A percentile compares a stretch with the other conserved stretches of the same genome.
These are phyloP conservation scores for Drosophila arawakana DNA, from an alignment of 1,140 invertebrate genomes.

Conservation along the genomic window DNA sequence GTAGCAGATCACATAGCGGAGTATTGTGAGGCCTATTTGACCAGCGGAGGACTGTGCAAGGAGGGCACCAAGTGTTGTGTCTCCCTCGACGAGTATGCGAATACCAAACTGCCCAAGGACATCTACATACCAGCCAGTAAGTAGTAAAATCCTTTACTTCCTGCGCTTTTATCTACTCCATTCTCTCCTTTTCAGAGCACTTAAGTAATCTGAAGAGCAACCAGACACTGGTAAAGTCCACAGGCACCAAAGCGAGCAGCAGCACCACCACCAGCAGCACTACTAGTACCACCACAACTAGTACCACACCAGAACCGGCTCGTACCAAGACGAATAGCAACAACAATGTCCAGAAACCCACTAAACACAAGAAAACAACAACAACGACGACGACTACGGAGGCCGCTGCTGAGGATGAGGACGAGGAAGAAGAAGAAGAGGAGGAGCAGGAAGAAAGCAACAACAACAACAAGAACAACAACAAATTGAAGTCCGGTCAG, in stretches of 20 bases:
- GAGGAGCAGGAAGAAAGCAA: conserved; percentile 41
- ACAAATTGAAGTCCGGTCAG: conserved; percentile 60
- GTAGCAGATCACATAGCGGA: conserved; percentile 91
- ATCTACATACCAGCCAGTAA: conserved; percentile 88
- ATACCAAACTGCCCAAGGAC: conserved; percentile 88
- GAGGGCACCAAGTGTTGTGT: conserved; percentile 90
- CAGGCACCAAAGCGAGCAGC: conserved; percentile 52
- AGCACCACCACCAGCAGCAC: conserved; percentile 31
- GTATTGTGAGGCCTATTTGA: conserved; percentile 94
- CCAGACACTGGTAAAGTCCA: conserved; percentile 55
- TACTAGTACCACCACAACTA: conserved; percentile 54
- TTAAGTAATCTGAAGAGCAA: conserved; percentile 72
- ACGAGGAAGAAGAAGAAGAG: conserved; percentile 60
- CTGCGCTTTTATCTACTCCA: background rate
- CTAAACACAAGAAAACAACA: conserved; percentile 68
- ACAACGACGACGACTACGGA: conserved; percentile 60
- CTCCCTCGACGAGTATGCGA: conserved; percentile 89
- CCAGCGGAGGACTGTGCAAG: conserved; percentile 89
- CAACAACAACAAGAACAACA: conserved; percentile 33
- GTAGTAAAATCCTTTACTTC: conserved; percentile 7
- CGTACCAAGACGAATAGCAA: conserved; percentile 73
- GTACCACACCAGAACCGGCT: conserved; percentile 80
- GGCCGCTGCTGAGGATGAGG: conserved; percentile 58
- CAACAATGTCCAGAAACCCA: conserved; percentile 59
- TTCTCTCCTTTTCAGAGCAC: conserved; percentile 52